Percentiles rank a stretch among this genome's conserved stretches.
These are phyloP conservation scores for Pangasius larnaudii DNA, from an alignment of 2,797 vertebrate genomes.

Conservation along the genomic window DNA sequence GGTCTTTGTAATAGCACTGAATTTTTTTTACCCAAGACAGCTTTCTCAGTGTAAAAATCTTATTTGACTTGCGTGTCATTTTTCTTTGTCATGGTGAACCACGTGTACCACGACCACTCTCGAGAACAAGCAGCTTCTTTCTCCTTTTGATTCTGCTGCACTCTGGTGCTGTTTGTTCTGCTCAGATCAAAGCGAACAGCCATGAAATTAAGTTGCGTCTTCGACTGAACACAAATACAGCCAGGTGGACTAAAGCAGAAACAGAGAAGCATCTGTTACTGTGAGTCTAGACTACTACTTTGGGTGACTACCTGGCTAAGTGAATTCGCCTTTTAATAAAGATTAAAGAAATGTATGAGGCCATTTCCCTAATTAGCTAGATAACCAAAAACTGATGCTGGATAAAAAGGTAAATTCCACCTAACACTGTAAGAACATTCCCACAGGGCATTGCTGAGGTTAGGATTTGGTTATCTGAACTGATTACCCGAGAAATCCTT, in stretches of 20 bases:
- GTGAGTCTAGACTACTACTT: not conserved
- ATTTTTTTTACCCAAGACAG: not conserved
- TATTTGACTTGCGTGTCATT: not conserved
- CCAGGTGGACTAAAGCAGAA: conserved; percentile 21
- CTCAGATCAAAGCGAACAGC: conserved; percentile 24
- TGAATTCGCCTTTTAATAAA: not conserved
- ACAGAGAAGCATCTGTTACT: not conserved
- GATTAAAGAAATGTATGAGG: not conserved
- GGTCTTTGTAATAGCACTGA: not conserved
- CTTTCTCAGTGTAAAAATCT: not conserved
- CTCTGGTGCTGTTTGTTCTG: conserved; percentile 18
- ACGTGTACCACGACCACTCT: not conserved
- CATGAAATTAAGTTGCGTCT: conserved; percentile 35
- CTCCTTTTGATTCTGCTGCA: conserved; percentile 5
- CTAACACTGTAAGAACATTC: not conserved
- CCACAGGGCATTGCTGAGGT: not conserved
- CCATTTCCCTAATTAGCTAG: not conserved
- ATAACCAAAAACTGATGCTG: not conserved
- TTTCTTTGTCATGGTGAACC: conserved; percentile 7
- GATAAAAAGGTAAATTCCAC: not conserved
- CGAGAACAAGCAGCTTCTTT: not conserved
- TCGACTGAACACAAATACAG: not conserved
- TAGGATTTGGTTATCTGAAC: not conserved
- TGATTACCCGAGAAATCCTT: not conserved
- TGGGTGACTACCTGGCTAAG: not conserved